Evolutionary conservation across 64 coral and sea anemone species (phyloP), one percentile per base, ranked within the genome.

Genomic region (Catalaphyllia jardinei): DNA sequence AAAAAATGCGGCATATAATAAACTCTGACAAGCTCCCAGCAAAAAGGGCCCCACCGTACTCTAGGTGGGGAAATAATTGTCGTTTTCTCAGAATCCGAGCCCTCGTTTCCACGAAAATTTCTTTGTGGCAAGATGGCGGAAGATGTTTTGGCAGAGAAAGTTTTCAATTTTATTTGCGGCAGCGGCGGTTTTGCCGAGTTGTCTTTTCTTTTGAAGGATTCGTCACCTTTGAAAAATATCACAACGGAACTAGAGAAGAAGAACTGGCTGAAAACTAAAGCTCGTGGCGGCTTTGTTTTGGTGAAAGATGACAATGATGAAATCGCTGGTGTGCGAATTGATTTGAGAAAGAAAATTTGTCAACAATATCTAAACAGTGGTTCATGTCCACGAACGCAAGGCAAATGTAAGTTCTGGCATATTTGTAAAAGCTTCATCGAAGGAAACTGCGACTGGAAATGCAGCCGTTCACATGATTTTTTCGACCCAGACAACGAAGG

Each of bases 371-470:
- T n/a, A 7, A 31, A 52, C 18, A 49, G 33, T 24, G 90, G 83
- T 51, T 54, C 50, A 24, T 92, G 90, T 79, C 49, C 4, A 78
- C 24, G 60, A 0, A 42, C 54, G 3, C 14, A 62, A 2, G 52
- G 61, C 20, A 50, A 46, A 3, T 92, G 90, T 20, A 33, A 79
- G 4, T 86, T 72, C 49, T 92, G 82, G n/a, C 90, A 92, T 49
- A 63, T 92, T 52, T 92, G 90, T 73, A 86, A 87, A 87, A 82
- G 62, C 10, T 92, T 72, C 31, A 10, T 92, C 10, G 90, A 92
- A 27, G 74, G 19, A 46, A 42, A 63, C 13, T 92, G 90, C 42
- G 28, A 60, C 19, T 50, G 50, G 3, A 19, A 31, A 29, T 92
- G 90, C 69, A 17, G 39, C 46, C 72, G 74, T 52, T 92, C 90